A percentile compares a stretch with the other conserved stretches of the same genome.
These are phyloP conservation scores for Sebastolobus altivelis DNA, from an alignment of 2,797 vertebrate genomes.

Conservation along the genomic window DNA sequence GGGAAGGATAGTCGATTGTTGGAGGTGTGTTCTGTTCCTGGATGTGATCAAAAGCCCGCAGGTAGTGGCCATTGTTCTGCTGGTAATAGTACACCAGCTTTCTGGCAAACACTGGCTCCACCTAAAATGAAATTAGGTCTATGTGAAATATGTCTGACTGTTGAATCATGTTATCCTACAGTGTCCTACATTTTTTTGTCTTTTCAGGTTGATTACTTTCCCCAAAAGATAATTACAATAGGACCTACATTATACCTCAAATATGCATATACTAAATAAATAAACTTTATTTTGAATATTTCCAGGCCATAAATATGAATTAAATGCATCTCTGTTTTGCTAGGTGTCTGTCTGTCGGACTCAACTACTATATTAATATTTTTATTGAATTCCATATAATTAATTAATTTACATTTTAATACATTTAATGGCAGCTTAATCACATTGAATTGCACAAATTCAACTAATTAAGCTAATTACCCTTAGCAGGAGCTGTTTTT, in stretches of 20 bases:
- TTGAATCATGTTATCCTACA: background rate
- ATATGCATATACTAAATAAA: background rate
- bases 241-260: background rate
- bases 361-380: background rate
- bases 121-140: constrained; percentile 81
- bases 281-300: background rate
- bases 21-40: constrained; percentile 84
- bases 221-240: background rate
- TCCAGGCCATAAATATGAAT: background rate
- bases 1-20: constrained; percentile 86
- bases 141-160: constrained; percentile 20
- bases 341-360: background rate
- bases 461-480: background rate
- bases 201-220: background rate
- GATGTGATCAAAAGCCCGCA: constrained; percentile 90
- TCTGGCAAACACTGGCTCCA: constrained; percentile 96
- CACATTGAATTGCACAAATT: background rate
- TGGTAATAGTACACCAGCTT: constrained; percentile 94
- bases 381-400: background rate
- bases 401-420: background rate
- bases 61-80: constrained; percentile 91
- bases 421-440: background rate
- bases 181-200: no score
- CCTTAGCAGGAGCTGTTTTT: background rate
- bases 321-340: background rate